phyloP scores from a whole-genome alignment of 2,113 vertebrate species.

The Puntigrus tetrazona region DNA sequence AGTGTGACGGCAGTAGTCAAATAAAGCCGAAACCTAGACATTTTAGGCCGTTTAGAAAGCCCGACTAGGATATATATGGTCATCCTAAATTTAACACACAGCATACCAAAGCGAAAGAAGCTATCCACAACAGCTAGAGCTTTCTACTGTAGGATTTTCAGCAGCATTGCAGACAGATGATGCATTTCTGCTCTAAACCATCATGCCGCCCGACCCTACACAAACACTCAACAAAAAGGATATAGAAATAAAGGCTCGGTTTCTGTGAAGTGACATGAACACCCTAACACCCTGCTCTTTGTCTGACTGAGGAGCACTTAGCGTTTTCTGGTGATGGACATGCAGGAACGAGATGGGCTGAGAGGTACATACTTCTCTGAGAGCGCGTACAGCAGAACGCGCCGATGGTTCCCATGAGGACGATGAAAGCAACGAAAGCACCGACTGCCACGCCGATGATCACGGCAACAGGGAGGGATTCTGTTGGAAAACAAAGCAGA shows the following conservation, averaged over 20 bases:
- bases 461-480: conserved; percentile 93
- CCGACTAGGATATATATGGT: not conserved
- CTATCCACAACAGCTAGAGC: not conserved
- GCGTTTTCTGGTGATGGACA: conserved; percentile 43
- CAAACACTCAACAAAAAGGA: not conserved
- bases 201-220: conserved; percentile 17
- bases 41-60: not conserved
- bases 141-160: not conserved
- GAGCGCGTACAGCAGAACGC: conserved; percentile 97
- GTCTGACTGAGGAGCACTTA: conserved; percentile 47
- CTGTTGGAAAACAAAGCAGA: conserved; percentile 74
- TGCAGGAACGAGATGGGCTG: conserved; percentile 38
- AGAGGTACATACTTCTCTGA: conserved; percentile 90
- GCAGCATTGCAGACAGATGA: not conserved
- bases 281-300: conserved; percentile 45
- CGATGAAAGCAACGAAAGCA: conserved; percentile 93
- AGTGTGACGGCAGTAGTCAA: not conserved
- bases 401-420: conserved; percentile 95
- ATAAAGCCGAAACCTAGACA: not conserved
- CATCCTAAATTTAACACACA: not conserved
- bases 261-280: conserved; percentile 66
- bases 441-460: conserved; percentile 98
- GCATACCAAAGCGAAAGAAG: not conserved
- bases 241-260: conserved; percentile 17
- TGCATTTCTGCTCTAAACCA: not conserved